These are phyloP conservation scores for Asteroscopus sphinx DNA, from an alignment of 2,888 invertebrate genomes.

Conservation along the genomic window DNA sequence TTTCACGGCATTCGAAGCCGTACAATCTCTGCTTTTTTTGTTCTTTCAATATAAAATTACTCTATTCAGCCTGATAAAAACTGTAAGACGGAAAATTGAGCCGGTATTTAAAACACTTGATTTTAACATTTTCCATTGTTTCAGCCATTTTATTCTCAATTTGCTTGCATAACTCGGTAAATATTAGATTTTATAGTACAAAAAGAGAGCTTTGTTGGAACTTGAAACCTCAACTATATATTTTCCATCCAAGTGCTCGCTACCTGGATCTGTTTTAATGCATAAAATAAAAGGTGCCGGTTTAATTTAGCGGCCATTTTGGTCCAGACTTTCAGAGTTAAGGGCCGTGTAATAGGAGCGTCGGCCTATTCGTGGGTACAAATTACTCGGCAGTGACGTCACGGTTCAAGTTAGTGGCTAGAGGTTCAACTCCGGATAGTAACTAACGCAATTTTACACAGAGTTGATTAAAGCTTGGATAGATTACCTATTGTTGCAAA, in stretches of 20 bases:
- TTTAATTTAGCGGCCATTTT: slow-evolving; percentile 58
- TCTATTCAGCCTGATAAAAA: neutral
- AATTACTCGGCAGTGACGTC: slow-evolving; percentile 50
- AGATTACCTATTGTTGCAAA: slow-evolving; percentile 45
- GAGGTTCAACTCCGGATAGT: slow-evolving; percentile 30
- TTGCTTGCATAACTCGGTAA: slow-evolving; percentile 21
- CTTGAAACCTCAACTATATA: slow-evolving; percentile 19
- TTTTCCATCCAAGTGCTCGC: slow-evolving; percentile 16
- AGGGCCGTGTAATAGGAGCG: slow-evolving; percentile 48
- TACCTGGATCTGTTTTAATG: slow-evolving; percentile 41
- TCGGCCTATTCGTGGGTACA: slow-evolving; percentile 57
- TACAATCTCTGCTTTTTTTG: no score
- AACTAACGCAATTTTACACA: slow-evolving; percentile 44
- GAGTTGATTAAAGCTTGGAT: slow-evolving; percentile 49
- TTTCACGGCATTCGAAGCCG: no score
- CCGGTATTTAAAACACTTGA: slow-evolving; percentile 12
- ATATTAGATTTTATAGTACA: slow-evolving; percentile 34
- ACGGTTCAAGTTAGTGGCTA: slow-evolving; percentile 22
- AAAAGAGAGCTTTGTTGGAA: slow-evolving; percentile 13
- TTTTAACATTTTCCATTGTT: slow-evolving; percentile 8
- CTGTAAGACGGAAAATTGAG: neutral
- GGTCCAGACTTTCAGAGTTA: slow-evolving; percentile 22
- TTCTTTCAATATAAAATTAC: neutral
- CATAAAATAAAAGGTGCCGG: slow-evolving; percentile 58
- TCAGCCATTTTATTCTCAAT: slow-evolving; percentile 27